A percentile compares a stretch with the other conserved stretches of the same genome.
Conservation (phyloP, 2,797 vertebrate genomes). For the Peromyscus melanophrys region DNA sequence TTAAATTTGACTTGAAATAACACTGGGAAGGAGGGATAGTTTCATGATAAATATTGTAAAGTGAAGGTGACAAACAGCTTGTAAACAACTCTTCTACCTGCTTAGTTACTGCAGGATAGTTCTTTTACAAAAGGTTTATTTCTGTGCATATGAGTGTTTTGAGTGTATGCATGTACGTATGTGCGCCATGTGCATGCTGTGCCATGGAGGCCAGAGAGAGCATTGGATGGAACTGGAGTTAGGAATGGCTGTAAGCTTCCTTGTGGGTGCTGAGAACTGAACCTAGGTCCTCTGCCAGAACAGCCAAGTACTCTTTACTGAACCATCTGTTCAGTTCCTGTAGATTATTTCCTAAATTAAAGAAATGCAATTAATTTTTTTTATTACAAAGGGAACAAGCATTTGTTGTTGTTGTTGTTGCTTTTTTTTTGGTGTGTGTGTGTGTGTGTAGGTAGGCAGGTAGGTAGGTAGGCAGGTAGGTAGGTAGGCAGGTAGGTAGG, state of each 20-base stretch:
- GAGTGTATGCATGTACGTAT: neutral
- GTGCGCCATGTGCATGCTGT: neutral
- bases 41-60: constrained; percentile 37
- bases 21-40: constrained; percentile 16
- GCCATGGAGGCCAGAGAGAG: neutral
- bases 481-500: no score
- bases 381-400: neutral
- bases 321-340: neutral
- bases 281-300: neutral
- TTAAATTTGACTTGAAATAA: constrained; percentile 57
- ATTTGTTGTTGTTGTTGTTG: neutral
- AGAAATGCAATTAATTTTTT: neutral
- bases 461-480: no score
- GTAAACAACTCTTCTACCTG: constrained; percentile 1
- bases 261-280: neutral
- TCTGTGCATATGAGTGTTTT: neutral
- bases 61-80: constrained; percentile 28
- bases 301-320: neutral
- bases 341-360: neutral
- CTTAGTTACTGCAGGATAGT: neutral
- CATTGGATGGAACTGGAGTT: neutral
- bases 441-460: no score
- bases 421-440: neutral
- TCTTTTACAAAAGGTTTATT: neutral
- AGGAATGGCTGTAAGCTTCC: neutral